Percentiles rank a stretch among this genome's conserved stretches.
Conservation (phyloP, 2,888 invertebrate genomes). For the Aspidapion aeneum region DNA sequence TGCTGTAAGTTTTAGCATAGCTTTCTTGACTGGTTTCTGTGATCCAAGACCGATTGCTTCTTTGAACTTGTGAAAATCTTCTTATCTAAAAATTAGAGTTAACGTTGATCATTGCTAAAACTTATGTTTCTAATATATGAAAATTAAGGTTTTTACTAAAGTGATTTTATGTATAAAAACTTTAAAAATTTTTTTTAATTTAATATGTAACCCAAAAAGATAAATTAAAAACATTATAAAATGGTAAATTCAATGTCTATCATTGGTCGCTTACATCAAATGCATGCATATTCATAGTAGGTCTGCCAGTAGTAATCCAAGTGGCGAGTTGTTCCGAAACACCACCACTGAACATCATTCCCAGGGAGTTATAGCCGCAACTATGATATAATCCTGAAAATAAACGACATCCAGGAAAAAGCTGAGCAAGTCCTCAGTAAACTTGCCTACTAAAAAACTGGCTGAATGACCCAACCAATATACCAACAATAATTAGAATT, state of each 20-base stretch:
- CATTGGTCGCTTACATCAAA: slow-evolving; percentile 66
- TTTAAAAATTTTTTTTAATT: too few species aligned
- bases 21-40: slow-evolving; percentile 83
- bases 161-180: too few species aligned
- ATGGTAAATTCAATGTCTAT: too few species aligned
- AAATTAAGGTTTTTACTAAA: too few species aligned
- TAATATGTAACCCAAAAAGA: too few species aligned
- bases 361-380: slow-evolving; percentile 87
- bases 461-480: too few species aligned
- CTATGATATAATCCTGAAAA: slow-evolving; percentile 72
- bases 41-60: slow-evolving; percentile 69
- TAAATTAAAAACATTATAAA: too few species aligned
- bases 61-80: slow-evolving; percentile 73
- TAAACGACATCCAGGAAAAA: slow-evolving; percentile 5
- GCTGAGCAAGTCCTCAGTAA: not conserved
- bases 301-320: slow-evolving; percentile 82
- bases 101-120: too few species aligned
- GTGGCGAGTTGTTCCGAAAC: slow-evolving; percentile 80
- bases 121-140: too few species aligned
- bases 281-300: slow-evolving; percentile 79
- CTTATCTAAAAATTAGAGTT: slow-evolving; percentile 58
- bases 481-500: too few species aligned
- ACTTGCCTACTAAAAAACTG: slow-evolving; percentile 1
- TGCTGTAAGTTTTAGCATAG: slow-evolving; percentile 82
- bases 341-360: slow-evolving; percentile 90